phyloP scores from a whole-genome alignment of 2,888 invertebrate species.

The Gortyna flavago region DNA sequence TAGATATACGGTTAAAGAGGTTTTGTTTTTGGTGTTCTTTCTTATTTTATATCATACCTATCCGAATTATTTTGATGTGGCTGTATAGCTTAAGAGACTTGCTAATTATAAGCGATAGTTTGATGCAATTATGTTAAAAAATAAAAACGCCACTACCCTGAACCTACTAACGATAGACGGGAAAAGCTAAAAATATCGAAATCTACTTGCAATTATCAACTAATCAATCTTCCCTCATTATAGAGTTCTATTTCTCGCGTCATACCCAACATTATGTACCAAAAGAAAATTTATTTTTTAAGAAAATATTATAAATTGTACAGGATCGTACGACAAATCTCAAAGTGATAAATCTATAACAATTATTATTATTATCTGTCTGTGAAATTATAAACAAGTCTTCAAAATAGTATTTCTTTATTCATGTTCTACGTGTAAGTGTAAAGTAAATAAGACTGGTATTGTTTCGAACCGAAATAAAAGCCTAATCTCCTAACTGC shows the following conservation, averaged over 20 bases:
- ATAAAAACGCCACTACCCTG: no score
- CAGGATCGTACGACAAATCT: not conserved
- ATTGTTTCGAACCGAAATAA: not conserved
- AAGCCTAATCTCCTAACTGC: slow-evolving; percentile 12
- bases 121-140: no score
- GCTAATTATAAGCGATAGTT: no score
- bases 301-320: not conserved
- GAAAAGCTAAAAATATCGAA: not conserved
- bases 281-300: not conserved
- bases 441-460: no score
- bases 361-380: not conserved
- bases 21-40: no score
- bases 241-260: not conserved
- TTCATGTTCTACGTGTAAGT: not conserved
- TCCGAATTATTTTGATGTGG: no score
- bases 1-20: no score
- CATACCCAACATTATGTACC: no score
- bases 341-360: not conserved
- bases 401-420: not conserved
- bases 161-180: not conserved
- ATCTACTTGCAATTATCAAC: not conserved
- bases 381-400: not conserved
- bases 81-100: no score
- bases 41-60: no score
- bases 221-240: not conserved